phyloP scores from a whole-genome alignment of 2,797 vertebrate genomes.

The Macroramphosus scolopax region DNA sequence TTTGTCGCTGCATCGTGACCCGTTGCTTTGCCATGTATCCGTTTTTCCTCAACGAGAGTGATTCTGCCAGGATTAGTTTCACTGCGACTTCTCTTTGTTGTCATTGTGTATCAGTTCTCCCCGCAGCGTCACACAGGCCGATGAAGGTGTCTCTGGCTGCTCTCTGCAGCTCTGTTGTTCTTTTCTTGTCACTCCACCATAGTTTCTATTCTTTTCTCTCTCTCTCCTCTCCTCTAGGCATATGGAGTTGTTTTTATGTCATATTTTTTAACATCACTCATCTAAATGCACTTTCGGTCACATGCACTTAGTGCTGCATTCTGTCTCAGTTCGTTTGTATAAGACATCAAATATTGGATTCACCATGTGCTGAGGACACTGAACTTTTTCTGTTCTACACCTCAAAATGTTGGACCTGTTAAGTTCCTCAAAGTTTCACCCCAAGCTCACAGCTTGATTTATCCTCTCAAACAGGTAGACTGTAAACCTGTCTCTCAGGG shows the following conservation, averaged over 20 bases:
- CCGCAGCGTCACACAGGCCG: constrained; percentile 35
- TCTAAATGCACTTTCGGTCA: background rate
- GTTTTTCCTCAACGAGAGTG: constrained; percentile 33
- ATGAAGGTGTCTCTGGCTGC: constrained; percentile 56
- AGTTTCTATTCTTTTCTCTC: constrained; percentile 19
- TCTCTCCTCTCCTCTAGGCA: background rate
- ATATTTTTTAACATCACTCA: background rate
- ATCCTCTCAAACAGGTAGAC: no score
- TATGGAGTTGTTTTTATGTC: background rate
- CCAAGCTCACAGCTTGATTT: no score
- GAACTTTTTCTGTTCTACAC: no score
- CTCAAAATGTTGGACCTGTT: no score
- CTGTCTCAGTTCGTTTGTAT: no score
- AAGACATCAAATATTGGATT: no score
- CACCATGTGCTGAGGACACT: no score
- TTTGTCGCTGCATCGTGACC: constrained; percentile 44
- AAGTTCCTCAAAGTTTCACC: no score
- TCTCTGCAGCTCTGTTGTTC: constrained; percentile 57
- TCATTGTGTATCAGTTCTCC: constrained; percentile 60
- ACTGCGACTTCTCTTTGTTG: constrained; percentile 48
- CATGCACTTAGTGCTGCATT: background rate
- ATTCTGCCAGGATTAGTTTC: constrained; percentile 45
- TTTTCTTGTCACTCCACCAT: constrained; percentile 61
- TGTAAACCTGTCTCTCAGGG: no score
- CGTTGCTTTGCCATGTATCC: constrained; percentile 35